Conservation (phyloP, 2,113 vertebrate genomes). For the Salvelinus sp. region DNA sequence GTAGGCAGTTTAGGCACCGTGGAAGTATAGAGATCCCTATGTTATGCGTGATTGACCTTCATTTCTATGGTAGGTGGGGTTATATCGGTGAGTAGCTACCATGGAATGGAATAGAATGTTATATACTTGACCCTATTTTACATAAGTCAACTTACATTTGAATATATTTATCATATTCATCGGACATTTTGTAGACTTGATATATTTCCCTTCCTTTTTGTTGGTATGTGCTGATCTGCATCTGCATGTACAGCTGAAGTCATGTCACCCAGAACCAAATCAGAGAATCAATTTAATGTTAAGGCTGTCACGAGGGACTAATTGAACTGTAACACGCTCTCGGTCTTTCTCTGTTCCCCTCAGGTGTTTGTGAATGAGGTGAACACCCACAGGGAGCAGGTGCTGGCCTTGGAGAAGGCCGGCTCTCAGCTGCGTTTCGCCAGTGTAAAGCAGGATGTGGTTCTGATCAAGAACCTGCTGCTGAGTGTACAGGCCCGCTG, state of each 20-base stretch:
- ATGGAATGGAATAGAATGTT: no score
- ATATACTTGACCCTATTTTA: no score
- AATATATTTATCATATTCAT: no score
- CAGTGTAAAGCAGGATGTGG: constrained; percentile 97
- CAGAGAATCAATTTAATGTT: no score
- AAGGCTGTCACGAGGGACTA: no score
- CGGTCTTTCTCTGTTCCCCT: background rate
- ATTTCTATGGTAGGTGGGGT: background rate
- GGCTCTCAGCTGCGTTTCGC: constrained; percentile 96
- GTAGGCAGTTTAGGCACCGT: constrained; percentile 61
- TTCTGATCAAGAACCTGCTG: constrained; percentile 96
- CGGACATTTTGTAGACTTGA: background rate
- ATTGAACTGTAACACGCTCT: background rate
- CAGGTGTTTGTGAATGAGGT: constrained; percentile 98
- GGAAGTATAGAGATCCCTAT: background rate
- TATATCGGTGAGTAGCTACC: no score
- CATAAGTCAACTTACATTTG: no score
- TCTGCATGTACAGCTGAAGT: no score
- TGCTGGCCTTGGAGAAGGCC: constrained; percentile 92
- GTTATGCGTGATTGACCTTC: background rate
- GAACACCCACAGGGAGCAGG: constrained; percentile 92
- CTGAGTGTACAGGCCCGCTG: constrained; percentile 96
- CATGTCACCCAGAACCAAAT: no score
- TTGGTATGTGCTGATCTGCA: no score
- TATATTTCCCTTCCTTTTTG: background rate